Evolutionary conservation across 2,888 invertebrate species (phyloP), one percentile per base, ranked within the genome.

Genomic region (Drosophila aldrichi): DNA sequence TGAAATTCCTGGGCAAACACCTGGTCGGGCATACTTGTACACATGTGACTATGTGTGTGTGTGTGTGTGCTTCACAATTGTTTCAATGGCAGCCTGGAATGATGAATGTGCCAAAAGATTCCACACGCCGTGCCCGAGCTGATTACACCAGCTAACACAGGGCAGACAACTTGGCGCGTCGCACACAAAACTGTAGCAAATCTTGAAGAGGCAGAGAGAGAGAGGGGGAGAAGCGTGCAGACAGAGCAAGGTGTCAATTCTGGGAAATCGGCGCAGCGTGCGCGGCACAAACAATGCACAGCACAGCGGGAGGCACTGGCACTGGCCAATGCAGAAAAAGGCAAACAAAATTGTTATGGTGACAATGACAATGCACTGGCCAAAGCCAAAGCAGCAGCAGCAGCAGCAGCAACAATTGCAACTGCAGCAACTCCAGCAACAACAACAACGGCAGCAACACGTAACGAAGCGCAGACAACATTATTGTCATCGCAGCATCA

Each of bases 141-240:
- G 67, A 72, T 73, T 73, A 72, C 72, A 51, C 46, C 25, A 48
- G 49, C 74, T 44, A 54, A 54, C 16, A 12, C 54, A 8, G 48
- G 44, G 40, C 87, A 90, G 90, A 90, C 90, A 90, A 86, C 81
- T 84, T 90, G 90, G 91, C 90, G 91, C 91, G 87, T 43, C 63
- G 67, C 77, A 74, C 65, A 73, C 65, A 72, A 83, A 88, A 87
- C 70, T 87, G 85, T 82, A 85, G 87, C 85, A 87, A 83, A 76
- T 81, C 73, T 79, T 71, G n/a, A 46, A 58, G 62, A 67, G 57
- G 18, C 36, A 20, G 14, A 7, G 0, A 5, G 12, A n/a, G n/a
- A 29, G 48, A 1, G 38, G 14, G 12, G 2, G 14, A n/a, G 34
- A 49, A 49, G 32, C 18, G 34, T 2, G n/a, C 29, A 40, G 54